Conservation (phyloP, 2,797 vertebrate species). For the Mus minutoides region DNA sequence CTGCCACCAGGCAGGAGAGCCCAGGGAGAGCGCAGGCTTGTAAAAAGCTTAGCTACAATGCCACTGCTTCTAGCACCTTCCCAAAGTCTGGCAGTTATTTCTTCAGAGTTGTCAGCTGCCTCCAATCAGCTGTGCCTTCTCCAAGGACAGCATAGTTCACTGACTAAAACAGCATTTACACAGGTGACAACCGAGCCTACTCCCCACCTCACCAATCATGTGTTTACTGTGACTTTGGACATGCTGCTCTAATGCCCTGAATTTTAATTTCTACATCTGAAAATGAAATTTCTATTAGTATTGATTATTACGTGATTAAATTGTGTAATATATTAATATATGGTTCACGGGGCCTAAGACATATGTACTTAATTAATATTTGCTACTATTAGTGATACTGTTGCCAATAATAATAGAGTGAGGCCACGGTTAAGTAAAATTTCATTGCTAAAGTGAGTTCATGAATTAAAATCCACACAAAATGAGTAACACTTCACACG, state of each 20-base stretch:
- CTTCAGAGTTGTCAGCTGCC: conserved; percentile 29
- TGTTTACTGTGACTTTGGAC: not conserved
- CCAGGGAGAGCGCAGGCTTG: conserved; percentile 38
- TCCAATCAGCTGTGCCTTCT: not conserved
- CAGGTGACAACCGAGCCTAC: not conserved
- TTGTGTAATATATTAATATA: not conserved
- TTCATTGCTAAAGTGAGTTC: not conserved
- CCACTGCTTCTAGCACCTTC: conserved; percentile 39
- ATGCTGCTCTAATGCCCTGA: not conserved
- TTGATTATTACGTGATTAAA: not conserved
- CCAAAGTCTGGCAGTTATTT: not conserved
- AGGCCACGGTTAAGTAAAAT: not conserved
- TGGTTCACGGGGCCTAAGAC: not conserved
- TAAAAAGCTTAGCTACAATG: not conserved
- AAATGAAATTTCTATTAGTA: not conserved
- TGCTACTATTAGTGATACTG: not conserved
- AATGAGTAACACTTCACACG: not conserved
- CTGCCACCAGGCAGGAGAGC: not conserved
- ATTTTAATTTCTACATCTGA: conserved; percentile 16
- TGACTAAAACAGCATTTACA: not conserved
- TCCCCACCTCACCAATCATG: not conserved
- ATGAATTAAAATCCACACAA: not conserved
- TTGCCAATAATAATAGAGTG: not conserved
- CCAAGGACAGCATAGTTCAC: not conserved
- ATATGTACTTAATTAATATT: not conserved